Evolutionary conservation across 1,140 invertebrate species (phyloP), one percentile per base, ranked within the genome.

Genomic region (Macrobrachium nipponense): DNA sequence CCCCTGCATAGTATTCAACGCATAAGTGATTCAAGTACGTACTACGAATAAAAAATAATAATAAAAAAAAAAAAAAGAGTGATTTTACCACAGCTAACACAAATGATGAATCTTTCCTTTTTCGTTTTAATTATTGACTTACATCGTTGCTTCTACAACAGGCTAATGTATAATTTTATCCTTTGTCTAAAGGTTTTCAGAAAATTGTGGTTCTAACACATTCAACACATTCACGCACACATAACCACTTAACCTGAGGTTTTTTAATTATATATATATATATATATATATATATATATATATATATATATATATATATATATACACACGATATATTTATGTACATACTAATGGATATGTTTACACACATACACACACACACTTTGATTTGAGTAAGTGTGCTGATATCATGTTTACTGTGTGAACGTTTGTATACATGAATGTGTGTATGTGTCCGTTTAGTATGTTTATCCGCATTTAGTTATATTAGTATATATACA

Each of bases 71-170:
- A 12, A 51, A 23, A 70, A 70, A 70, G 68, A 70, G 68, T 70
- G 68, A 70, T 70, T 70, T 70, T 70, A 70, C 68, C 68, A 70
- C 68, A 70, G 68, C 68, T 70, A 27, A 70, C 23, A 70, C 68
- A 27, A 70, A 51, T 51, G 51, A 51, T 51, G 68, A 23, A 23
- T 70, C 68, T 70, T 70, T 70, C 23, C 20, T 27, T 70, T 70
- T 70, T 70, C n/a, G 27, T 70, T n/a, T 70, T 23, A 15, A 70
- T 70, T n/a, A 8, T 23, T 51, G 8, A 51, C 7, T 51, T 51
- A 51, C 7, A 51, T 51, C 51, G 51, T 51, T 51, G 51, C 12
- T 51, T 51, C 12, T 51, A 51, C 51, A 51, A 51, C 51, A 51
- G 51, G 51, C 51, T 5, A 51, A 51, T 51, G 27, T 36, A 2